phyloP scores from a whole-genome alignment of 1,140 invertebrate species.

The Doryteuthis pealeii region DNA sequence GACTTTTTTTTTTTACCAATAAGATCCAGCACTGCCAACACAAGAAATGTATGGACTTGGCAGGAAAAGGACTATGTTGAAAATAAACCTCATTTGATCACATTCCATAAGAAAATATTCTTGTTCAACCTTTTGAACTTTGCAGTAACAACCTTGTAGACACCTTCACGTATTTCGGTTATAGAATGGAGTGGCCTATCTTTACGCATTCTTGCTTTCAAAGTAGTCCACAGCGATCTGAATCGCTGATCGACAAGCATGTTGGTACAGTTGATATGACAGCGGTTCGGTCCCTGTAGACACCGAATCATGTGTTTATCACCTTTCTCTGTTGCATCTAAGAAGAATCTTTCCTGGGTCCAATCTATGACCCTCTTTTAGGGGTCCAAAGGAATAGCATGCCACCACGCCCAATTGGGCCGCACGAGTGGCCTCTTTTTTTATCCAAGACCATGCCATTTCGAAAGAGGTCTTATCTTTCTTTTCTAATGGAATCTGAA shows the following conservation, averaged over 20 bases:
- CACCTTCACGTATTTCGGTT: constrained; percentile 60
- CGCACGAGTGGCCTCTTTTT: constrained; percentile 47
- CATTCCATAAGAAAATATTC: too few species aligned
- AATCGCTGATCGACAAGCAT: constrained; percentile 65
- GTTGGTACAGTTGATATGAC: constrained; percentile 67
- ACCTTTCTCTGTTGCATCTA: constrained; percentile 66
- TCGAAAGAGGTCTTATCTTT: too few species aligned
- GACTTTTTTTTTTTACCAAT: too few species aligned
- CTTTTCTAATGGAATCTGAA: constrained; percentile 13
- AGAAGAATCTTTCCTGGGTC: constrained; percentile 62
- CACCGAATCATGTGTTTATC: constrained; percentile 64
- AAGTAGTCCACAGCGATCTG: constrained; percentile 60
- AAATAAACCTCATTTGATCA: too few species aligned
- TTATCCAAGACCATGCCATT: constrained; percentile 29
- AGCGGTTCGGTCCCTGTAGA: constrained; percentile 58
- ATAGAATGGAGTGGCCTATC: constrained; percentile 59
- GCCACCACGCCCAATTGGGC: constrained; percentile 22
- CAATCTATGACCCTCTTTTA: constrained; percentile 55
- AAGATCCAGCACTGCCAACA: too few species aligned
- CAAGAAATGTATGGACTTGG: too few species aligned
- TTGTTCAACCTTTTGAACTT: too few species aligned
- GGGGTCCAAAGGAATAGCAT: constrained; percentile 48
- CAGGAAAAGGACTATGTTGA: too few species aligned
- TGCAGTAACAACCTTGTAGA: constrained; percentile 66
- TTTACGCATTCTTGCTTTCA: constrained; percentile 53